phyloP scores from a whole-genome alignment of 2,888 invertebrate species.

The Chrysolina haemoptera region DNA sequence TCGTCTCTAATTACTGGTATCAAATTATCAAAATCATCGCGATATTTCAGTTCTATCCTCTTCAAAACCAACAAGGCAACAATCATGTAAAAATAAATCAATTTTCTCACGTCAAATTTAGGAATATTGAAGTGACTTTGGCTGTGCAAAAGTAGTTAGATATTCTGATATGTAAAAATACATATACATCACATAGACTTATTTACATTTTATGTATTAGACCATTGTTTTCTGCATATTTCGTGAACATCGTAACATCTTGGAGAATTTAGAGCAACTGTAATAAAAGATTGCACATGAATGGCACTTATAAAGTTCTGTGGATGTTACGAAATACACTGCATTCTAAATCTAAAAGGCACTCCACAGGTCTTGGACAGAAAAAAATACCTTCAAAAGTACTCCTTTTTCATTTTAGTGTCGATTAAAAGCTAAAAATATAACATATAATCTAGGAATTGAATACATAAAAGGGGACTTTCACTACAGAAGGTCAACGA shows the following conservation, averaged over 20 bases:
- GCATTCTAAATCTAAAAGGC: slow-evolving; percentile 61
- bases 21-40: slow-evolving; percentile 13
- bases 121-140: slow-evolving; percentile 46
- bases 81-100: slow-evolving; percentile 43
- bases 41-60: slow-evolving; percentile 32
- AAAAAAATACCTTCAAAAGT: slow-evolving; percentile 41
- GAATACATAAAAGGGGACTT: too few relatives aligned
- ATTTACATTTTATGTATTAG: slow-evolving; percentile 56
- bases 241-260: slow-evolving; percentile 28
- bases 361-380: slow-evolving; percentile 64
- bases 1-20: neutral
- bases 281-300: slow-evolving; percentile 20
- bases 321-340: slow-evolving; percentile 36
- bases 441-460: too few relatives aligned
- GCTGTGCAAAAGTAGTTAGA: slow-evolving; percentile 59
- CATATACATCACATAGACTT: slow-evolving; percentile 61
- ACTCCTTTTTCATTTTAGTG: neutral
- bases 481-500: too few relatives aligned
- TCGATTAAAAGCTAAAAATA: neutral
- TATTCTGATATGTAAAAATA: slow-evolving; percentile 65
- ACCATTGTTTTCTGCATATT: slow-evolving; percentile 52
- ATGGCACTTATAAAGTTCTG: slow-evolving; percentile 49
- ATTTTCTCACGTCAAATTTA: slow-evolving; percentile 26
- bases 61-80: slow-evolving; percentile 51
- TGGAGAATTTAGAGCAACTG: slow-evolving; percentile 20